These are phyloP conservation scores for Heterodera carotae DNA, from an alignment of 1,140 invertebrate species.

Conservation along the genomic window DNA sequence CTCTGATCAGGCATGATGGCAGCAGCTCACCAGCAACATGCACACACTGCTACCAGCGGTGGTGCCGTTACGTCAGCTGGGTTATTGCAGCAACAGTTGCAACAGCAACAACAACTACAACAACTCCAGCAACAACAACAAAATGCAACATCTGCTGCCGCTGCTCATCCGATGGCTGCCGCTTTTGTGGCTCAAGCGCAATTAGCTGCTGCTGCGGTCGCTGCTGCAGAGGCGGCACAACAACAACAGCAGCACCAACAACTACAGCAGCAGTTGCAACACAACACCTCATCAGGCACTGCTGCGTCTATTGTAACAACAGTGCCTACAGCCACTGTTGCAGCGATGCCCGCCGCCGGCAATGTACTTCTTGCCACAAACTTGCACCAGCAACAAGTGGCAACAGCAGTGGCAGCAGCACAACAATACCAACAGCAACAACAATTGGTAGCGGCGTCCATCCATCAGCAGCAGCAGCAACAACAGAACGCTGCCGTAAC, in stretches of 20 bases:
- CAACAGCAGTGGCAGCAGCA: constrained; percentile 1
- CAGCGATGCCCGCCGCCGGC: neutral
- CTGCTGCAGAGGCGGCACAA: constrained; percentile 13
- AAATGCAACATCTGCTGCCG: neutral
- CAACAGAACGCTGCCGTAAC: constrained; percentile 23
- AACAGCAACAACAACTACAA: constrained; percentile 32
- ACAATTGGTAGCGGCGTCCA: constrained; percentile 19
- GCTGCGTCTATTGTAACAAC: neutral
- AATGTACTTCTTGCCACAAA: neutral
- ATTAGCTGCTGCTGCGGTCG: constrained; percentile 1
- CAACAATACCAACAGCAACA: constrained; percentile 30
- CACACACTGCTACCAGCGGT: constrained; percentile 5
- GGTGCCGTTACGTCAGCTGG: neutral
- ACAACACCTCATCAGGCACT: neutral
- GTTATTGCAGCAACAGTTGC: constrained; percentile 3
- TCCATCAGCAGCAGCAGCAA: constrained; percentile 27
- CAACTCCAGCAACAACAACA: constrained; percentile 25
- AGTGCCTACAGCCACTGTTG: neutral
- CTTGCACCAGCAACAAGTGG: constrained; percentile 1
- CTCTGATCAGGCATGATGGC: neutral
- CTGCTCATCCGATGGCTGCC: constrained; percentile 29
- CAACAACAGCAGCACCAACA: neutral
- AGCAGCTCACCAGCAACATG: constrained; percentile 24
- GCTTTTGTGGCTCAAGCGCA: constrained; percentile 25
- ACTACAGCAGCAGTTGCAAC: neutral